These are phyloP conservation scores for Tringa solitaria DNA, from an alignment of 2,113 vertebrate genomes.

Conservation along the genomic window DNA sequence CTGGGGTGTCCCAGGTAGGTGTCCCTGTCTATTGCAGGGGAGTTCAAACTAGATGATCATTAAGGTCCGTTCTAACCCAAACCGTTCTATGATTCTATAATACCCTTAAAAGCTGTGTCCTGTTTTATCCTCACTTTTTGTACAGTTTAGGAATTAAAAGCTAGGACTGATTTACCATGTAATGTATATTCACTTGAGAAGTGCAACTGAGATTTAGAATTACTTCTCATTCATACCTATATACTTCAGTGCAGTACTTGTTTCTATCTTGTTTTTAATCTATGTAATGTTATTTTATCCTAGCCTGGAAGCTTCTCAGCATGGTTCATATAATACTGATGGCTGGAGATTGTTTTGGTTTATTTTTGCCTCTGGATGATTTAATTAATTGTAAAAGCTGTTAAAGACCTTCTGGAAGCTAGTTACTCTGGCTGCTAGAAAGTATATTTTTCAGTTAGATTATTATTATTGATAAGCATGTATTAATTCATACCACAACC, in stretches of 20 bases:
- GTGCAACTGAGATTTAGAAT: not conserved
- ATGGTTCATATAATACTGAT: not conserved
- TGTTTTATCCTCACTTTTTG: not conserved
- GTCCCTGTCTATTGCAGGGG: not conserved
- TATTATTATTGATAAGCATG: not conserved
- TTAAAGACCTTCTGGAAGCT: not conserved
- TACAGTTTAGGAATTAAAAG: not conserved
- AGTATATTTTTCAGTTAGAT: not conserved
- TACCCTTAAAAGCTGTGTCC: not conserved
- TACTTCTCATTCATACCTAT: not conserved
- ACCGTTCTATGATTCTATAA: not conserved
- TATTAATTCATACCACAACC: not conserved
- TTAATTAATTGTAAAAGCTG: not conserved
- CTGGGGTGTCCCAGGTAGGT: too few relatives aligned
- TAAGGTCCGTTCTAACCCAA: not conserved
- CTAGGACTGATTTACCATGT: not conserved
- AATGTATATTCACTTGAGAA: not conserved
- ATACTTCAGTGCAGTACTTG: not conserved
- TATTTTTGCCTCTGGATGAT: not conserved
- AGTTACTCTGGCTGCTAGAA: not conserved
- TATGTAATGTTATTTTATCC: not conserved
- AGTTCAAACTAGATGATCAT: not conserved
- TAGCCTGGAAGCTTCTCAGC: not conserved
- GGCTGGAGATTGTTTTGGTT: not conserved
- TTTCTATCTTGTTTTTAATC: not conserved